Evolutionary conservation across 2,888 invertebrate genomes (phyloP).

Genomic region (Xiphydria camelus): DNA sequence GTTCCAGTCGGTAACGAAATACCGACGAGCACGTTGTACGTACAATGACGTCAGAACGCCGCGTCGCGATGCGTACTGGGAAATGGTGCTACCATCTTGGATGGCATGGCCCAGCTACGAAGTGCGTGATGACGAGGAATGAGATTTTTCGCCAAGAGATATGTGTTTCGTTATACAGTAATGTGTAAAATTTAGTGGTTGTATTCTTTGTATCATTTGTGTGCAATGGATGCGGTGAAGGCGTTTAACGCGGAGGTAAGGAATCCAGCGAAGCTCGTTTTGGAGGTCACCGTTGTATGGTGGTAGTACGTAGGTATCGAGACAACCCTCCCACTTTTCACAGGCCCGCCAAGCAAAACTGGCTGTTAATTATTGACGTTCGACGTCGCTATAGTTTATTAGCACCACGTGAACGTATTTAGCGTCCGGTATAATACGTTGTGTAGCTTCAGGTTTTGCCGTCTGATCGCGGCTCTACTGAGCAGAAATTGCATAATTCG

Average conservation of each 20-base stretch:
- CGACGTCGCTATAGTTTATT: background rate
- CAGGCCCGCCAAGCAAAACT: conserved; percentile 7
- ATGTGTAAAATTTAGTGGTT: conserved; percentile 28
- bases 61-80: conserved; percentile 20
- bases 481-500: no score
- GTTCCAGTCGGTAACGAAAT: conserved; percentile 3
- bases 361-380: conserved; percentile 9
- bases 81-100: conserved; percentile 48
- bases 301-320: no score
- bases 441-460: no score
- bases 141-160: conserved; percentile 35
- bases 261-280: conserved; percentile 14
- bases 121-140: conserved; percentile 44
- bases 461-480: no score
- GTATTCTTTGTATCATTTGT: conserved; percentile 15
- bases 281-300: conserved; percentile 42
- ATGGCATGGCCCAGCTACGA: conserved; percentile 49
- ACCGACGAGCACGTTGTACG: conserved; percentile 5
- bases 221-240: conserved; percentile 78
- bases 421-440: no score
- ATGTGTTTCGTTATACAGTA: conserved; percentile 30
- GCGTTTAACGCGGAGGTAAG: conserved; percentile 86
- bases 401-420: background rate
- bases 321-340: conserved; percentile 34
- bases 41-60: conserved; percentile 19